Percentiles rank a stretch among this genome's conserved stretches.
Conservation (phyloP, 2,888 invertebrate genomes). For the Schizaphis graminum region DNA sequence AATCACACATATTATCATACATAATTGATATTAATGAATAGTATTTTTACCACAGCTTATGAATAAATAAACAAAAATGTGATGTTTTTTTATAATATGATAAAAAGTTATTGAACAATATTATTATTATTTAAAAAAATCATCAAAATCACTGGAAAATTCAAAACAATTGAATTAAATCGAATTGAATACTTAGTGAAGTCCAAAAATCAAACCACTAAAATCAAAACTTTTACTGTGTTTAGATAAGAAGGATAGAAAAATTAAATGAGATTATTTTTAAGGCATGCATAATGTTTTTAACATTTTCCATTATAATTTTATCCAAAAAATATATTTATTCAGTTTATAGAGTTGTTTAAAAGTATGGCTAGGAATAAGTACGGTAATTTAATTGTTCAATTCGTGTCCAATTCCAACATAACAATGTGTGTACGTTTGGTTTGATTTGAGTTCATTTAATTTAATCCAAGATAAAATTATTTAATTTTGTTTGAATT, state of each 20-base stretch:
- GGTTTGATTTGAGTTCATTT: not conserved
- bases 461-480: not conserved
- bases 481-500: not conserved
- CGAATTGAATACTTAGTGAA: not conserved
- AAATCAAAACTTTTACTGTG: not conserved
- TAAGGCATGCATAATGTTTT: not conserved
- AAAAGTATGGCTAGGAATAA: not conserved
- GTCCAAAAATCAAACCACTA: not conserved
- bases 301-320: not conserved
- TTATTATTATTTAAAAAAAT: too few species aligned
- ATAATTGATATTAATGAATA: not conserved
- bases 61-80: not conserved
- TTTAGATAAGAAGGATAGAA: not conserved
- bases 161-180: not conserved
- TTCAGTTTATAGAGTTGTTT: not conserved
- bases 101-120: too few species aligned
- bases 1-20: not conserved
- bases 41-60: not conserved
- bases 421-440: not conserved
- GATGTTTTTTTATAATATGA: too few species aligned
- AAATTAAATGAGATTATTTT: not conserved
- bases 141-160: too few species aligned
- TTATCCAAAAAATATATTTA: too few species aligned
- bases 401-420: not conserved
- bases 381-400: not conserved